Evolutionary conservation across 1,140 invertebrate genomes (phyloP), one percentile per base, ranked within the genome.

Genomic region (Lineus longissimus): DNA sequence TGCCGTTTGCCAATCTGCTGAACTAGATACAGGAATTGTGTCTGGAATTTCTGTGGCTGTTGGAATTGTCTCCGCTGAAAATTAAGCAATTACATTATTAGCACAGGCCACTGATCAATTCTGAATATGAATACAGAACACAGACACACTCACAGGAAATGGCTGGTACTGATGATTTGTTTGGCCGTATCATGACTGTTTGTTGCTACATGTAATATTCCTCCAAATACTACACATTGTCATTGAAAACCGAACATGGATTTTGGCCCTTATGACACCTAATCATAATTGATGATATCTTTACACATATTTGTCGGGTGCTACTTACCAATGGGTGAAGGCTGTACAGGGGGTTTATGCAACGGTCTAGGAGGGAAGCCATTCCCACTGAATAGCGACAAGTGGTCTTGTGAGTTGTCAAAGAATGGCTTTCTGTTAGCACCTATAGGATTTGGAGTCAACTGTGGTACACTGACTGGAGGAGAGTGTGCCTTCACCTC

Each of bases 1-100:
- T 45, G 79, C 78, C 57, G 73, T 77, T 71, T 76, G 74, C 80
- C 80, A 82, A 63, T 82, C 80, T 67, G 76, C 77, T 36, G 66
- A 68, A 63, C 72, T 79, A 19, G 73, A 73, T 19, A 81, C 76
- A 31, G 75, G 72, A 33, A 80, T 72, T 59, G 76, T 74, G 56
- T 79, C 79, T 45, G 74, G 67, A 62, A 78, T 76, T 64, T 75
- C 76, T 72, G 73, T 72, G 40, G 70, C 69, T 22, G 71, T 36
- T 4, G 33, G 33, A 36, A 51, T 27, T 27, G 41, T 22, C 4
- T 51, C 59, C 29, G 9, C 55, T 57, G 29, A n/a, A 22, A 55
- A 22, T 11, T 55, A 55, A 55, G 25, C 11, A 55, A 15, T 11
- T 11, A 15, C 9, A 9, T 13, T n/a, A 55, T 22, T n/a, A 22